Percentiles rank a stretch among this genome's conserved stretches.
phyloP scores from a whole-genome alignment of 2,888 invertebrate species.

The Monopis laevigella region DNA sequence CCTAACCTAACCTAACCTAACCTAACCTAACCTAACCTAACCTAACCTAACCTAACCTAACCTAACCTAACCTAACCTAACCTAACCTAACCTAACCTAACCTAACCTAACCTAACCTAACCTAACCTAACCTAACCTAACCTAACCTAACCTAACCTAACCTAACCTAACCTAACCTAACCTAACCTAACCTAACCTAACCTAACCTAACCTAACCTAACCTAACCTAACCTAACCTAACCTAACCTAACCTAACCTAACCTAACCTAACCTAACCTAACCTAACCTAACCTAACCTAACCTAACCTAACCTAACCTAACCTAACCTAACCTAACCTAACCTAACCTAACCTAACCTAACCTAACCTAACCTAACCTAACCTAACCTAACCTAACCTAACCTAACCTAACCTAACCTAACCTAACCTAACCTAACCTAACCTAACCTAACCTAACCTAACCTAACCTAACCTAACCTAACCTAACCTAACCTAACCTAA shows the following conservation, averaged over 20 bases:
- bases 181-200: not conserved
- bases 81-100: too few relatives aligned
- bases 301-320: constrained; percentile 24
- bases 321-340: constrained; percentile 18
- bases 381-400: constrained; percentile 24
- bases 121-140: too few relatives aligned
- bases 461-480: constrained; percentile 23
- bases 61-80: too few relatives aligned
- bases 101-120: too few relatives aligned
- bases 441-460: constrained; percentile 22
- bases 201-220: constrained; percentile 8
- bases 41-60: too few relatives aligned
- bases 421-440: constrained; percentile 23
- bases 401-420: constrained; percentile 24
- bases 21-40: too few relatives aligned
- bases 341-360: constrained; percentile 22
- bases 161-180: too few relatives aligned
- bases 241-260: constrained; percentile 17
- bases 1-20: too few relatives aligned
- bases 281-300: constrained; percentile 24
- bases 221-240: constrained; percentile 16
- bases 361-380: constrained; percentile 25
- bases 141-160: constrained; percentile 6
- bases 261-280: constrained; percentile 17
- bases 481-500: constrained; percentile 23